Conservation (phyloP, 2,797 vertebrate genomes). For the Coccyzus lansbergi region DNA sequence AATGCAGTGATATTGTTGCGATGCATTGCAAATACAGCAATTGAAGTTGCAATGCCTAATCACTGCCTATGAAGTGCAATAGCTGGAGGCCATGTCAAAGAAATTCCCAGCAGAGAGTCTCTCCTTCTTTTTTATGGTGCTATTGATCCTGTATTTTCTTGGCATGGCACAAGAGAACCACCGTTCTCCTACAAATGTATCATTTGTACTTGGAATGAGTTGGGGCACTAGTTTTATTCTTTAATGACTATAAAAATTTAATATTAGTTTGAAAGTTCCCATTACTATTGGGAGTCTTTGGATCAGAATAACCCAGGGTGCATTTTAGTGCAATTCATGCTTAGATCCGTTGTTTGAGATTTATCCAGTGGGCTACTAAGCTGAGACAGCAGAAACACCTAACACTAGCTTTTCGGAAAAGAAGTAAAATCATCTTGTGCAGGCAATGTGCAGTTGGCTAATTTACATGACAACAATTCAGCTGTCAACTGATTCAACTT, state of each 20-base stretch:
- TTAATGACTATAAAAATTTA: not conserved
- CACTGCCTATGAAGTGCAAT: not conserved
- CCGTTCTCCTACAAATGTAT: not conserved
- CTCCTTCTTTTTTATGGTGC: not conserved
- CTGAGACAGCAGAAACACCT: not conserved
- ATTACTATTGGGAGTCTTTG: not conserved
- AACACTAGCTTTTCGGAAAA: not conserved
- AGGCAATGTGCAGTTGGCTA: not conserved
- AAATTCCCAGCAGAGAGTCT: not conserved
- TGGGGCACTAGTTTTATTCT: not conserved
- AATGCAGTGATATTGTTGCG: not conserved
- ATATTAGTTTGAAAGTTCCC: not conserved
- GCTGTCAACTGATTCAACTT: not conserved
- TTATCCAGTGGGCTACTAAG: not conserved
- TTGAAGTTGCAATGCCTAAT: not conserved
- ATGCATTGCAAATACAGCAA: not conserved
- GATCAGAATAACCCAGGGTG: not conserved
- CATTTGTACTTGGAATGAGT: not conserved
- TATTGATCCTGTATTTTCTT: not conserved
- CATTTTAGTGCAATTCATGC: not conserved
- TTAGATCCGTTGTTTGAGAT: not conserved
- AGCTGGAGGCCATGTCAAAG: not conserved
- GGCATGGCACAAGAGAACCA: rapidly evolving
- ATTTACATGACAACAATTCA: not conserved
- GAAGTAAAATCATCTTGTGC: not conserved